Evolutionary conservation across 2,888 invertebrate genomes (phyloP).

Genomic region (Troilus luridus): DNA sequence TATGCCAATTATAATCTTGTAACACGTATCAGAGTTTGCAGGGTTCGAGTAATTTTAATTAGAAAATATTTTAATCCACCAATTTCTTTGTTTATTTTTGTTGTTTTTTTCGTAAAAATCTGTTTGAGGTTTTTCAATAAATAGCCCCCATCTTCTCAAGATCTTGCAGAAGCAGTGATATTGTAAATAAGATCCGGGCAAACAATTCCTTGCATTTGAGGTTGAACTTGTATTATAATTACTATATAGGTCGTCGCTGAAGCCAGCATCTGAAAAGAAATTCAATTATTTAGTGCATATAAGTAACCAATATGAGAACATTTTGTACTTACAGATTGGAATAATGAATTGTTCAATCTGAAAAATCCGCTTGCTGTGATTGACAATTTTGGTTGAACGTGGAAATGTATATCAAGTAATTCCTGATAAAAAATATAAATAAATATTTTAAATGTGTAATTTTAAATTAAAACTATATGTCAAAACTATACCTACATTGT

Average conservation of each 20-base stretch:
- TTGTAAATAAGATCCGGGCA: conserved; percentile 4
- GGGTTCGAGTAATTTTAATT: too few species aligned
- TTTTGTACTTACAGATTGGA: conserved; percentile 16
- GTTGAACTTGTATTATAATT: conserved; percentile 52
- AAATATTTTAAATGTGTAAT: neutral
- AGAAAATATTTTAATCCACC: too few species aligned
- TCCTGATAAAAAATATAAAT: neutral
- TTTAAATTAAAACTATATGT: neutral
- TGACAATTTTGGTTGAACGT: neutral
- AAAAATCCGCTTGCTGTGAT: conserved; percentile 44
- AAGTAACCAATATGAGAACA: neutral
- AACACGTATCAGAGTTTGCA: too few species aligned
- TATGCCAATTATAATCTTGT: too few species aligned
- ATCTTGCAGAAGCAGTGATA: neutral
- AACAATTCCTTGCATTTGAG: conserved; percentile 50
- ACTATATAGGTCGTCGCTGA: conserved; percentile 50
- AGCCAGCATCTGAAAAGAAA: conserved; percentile 26
- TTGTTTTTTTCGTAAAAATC: neutral
- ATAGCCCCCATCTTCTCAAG: neutral
- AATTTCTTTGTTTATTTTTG: neutral
- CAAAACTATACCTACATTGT: neutral
- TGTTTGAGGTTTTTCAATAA: neutral
- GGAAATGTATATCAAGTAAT: conserved; percentile 35
- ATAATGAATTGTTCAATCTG: conserved; percentile 36
- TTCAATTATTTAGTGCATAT: neutral